Conservation (phyloP, 1,140 invertebrate genomes). For the Tenebrio molitor region DNA sequence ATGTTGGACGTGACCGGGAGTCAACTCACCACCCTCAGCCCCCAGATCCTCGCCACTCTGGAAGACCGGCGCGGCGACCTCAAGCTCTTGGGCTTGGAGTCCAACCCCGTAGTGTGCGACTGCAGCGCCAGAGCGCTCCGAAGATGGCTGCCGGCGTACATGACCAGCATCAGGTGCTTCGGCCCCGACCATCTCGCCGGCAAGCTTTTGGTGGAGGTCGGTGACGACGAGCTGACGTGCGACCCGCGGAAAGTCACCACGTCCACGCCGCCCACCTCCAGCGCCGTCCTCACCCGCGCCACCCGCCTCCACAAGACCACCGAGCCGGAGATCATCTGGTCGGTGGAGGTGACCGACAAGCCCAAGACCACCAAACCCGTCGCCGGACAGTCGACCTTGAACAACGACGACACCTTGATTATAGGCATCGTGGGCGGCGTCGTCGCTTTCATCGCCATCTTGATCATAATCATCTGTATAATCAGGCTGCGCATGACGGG, state of each 20-base stretch:
- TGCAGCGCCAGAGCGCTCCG: conserved; percentile 84
- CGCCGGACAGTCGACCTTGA: conserved; percentile 73
- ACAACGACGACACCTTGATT: conserved; percentile 91
- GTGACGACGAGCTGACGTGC: conserved; percentile 84
- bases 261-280: conserved; percentile 66
- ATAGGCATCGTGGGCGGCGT: conserved; percentile 93
- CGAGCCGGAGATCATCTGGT: conserved; percentile 91
- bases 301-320: conserved; percentile 72
- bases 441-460: conserved; percentile 88
- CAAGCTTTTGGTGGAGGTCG: conserved; percentile 78
- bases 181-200: conserved; percentile 78
- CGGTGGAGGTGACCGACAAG: conserved; percentile 75
- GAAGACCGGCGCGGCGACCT: conserved; percentile 85
- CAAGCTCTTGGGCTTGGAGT: conserved; percentile 77
- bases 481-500: conserved; percentile 79
- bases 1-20: conserved; percentile 84
- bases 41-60: conserved; percentile 82
- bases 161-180: conserved; percentile 74
- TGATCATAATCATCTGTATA: conserved; percentile 91
- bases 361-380: conserved; percentile 70
- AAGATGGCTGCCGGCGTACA: conserved; percentile 79
- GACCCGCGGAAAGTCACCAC: conserved; percentile 74
- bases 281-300: conserved; percentile 64
- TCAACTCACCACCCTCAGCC: conserved; percentile 79
- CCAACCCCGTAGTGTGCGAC: conserved; percentile 88